phyloP scores from a whole-genome alignment of 2,113 vertebrate genomes.

The Amphiprion ocellaris region DNA sequence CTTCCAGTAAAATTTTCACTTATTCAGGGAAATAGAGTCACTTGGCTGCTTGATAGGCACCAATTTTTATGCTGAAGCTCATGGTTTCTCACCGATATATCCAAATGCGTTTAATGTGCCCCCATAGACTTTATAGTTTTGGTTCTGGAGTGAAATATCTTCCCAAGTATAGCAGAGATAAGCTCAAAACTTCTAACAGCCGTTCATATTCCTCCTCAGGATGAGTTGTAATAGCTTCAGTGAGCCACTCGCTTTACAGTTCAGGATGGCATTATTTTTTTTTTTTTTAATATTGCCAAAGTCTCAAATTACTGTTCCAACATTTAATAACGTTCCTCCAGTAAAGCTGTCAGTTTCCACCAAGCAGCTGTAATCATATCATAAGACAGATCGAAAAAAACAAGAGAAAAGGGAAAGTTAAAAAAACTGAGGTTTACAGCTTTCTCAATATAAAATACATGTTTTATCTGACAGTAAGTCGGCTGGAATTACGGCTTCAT shows the following conservation, averaged over 20 bases:
- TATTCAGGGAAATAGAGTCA: too few relatives aligned
- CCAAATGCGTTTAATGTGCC: too few relatives aligned
- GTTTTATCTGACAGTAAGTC: not conserved
- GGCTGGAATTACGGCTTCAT: not conserved
- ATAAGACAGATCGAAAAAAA: not conserved
- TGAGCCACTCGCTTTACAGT: not conserved
- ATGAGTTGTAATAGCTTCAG: not conserved
- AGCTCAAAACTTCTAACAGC: not conserved
- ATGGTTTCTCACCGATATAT: too few relatives aligned
- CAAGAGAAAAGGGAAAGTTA: not conserved
- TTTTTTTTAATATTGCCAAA: too few relatives aligned
- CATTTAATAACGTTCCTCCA: not conserved
- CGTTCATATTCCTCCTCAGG: not conserved
- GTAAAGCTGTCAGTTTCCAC: not conserved
- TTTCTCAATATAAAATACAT: not conserved
- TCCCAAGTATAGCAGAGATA: not conserved
- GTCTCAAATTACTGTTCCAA: constrained; percentile 2
- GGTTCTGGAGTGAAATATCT: not conserved
- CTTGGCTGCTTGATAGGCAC: too few relatives aligned
- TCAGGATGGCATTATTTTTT: not conserved
- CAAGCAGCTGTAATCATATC: not conserved
- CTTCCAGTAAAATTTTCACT: too few relatives aligned
- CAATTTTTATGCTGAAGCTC: too few relatives aligned
- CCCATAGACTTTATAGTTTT: constrained; percentile 9
- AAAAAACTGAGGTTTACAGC: not conserved